Conservation (phyloP, 2,888 invertebrate species). For the Pyrocoelia pectoralis region DNA sequence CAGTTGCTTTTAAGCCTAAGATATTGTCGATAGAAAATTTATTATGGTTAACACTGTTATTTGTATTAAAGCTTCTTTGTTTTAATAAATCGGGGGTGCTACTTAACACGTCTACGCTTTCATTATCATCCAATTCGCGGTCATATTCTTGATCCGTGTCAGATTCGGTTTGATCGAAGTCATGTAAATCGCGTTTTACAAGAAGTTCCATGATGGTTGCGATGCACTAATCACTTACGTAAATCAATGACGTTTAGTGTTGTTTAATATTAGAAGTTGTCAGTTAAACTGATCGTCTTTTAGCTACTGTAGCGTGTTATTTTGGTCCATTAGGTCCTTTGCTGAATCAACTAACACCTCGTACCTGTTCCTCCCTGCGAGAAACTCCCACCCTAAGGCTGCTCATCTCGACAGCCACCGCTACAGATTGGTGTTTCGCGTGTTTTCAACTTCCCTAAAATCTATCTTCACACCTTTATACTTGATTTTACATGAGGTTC, state of each 20-base stretch:
- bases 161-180: constrained; percentile 36
- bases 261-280: constrained; percentile 43
- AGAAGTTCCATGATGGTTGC: constrained; percentile 23
- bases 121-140: constrained; percentile 46
- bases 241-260: constrained; percentile 26
- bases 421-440: constrained; percentile 60
- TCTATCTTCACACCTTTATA: constrained; percentile 58
- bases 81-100: constrained; percentile 41
- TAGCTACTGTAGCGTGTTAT: constrained; percentile 47
- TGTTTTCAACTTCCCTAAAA: constrained; percentile 56
- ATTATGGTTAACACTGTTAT: constrained; percentile 46
- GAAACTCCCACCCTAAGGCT: constrained; percentile 41
- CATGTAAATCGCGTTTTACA: constrained; percentile 30
- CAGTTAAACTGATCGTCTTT: constrained; percentile 41
- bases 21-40: constrained; percentile 60
- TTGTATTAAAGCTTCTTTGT: constrained; percentile 41
- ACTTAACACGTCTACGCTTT: constrained; percentile 51
- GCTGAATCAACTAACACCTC: constrained; percentile 55
- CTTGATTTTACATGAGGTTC: constrained; percentile 48
- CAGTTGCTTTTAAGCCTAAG: constrained; percentile 49
- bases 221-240: neutral
- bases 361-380: constrained; percentile 43
- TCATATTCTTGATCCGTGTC: constrained; percentile 41
- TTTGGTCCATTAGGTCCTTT: constrained; percentile 55
- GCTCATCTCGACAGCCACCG: constrained; percentile 51